Evolutionary conservation across 2,888 invertebrate genomes (phyloP), one percentile per base, ranked within the genome.

Genomic region (Cabera pusaria): DNA sequence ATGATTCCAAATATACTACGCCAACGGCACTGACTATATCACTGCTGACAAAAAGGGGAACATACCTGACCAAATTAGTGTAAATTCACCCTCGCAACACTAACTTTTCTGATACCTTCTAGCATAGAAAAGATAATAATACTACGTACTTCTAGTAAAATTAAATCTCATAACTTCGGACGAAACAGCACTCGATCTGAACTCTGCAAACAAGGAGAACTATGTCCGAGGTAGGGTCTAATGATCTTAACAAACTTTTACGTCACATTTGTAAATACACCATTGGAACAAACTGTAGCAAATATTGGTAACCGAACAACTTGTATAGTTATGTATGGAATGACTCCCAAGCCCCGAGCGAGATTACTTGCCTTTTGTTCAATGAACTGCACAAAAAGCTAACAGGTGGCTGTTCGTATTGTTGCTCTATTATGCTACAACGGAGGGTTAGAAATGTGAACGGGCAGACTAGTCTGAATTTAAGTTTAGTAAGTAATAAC

Each of bases 311-410:
- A n/a, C n/a, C n/a, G n/a, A n/a, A n/a, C n/a, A n/a, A n/a, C n/a
- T n/a, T n/a, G n/a, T n/a, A n/a, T n/a, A n/a, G n/a, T n/a, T n/a
- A n/a, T n/a, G n/a, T n/a, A n/a, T n/a, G n/a, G n/a, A n/a, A n/a
- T n/a, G 29, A 25, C 35, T 35, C 35, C 41, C 41, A 34, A 25
- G 22, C 25, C 25, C 16, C 12, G 21, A 18, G 29, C 33, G 25
- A 10, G 28, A 22, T 33, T 32, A 24, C 28, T 28, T 25, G 23
- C 39, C 35, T 39, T 39, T 39, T 44, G 39, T 44, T 44, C 44
- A 39, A 44, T 44, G 39, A 35, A 35, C 34, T 31, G 23, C 32
- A 44, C 39, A 44, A 44, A 44, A 44, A 44, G 35, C 34, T 34
- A 44, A 44, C 44, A 44, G 44, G 44, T 44, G 44, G 39, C 34